Evolutionary conservation across 2,888 invertebrate genomes (phyloP), one percentile per base, ranked within the genome.

Genomic region (Dolomedes plantarius): DNA sequence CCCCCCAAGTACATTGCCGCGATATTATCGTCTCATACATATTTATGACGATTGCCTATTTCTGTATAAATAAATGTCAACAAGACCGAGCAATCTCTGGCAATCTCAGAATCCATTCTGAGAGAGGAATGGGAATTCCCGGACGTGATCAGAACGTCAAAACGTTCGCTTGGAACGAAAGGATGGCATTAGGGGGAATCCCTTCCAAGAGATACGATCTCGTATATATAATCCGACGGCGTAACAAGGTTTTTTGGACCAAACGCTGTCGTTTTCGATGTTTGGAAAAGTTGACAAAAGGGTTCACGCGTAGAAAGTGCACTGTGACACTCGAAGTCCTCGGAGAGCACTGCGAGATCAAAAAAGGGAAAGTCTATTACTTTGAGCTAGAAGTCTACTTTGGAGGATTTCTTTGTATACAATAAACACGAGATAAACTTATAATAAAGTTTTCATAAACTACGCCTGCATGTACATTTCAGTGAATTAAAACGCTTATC

Each of bases 111-210:
- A 36, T 36, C 16, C 46, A 46, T 5, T 36, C 36, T 7, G 36
- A 36, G 36, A 16, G 56, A 56, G 5, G 56, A 56, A 56, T 23
- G 56, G 56, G 23, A 56, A 56, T 56, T 56, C 56, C 56, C 56
- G 5, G 9, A 56, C 56, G 56, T 56, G 56, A 56, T n/a, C 11
- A 23, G 56, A 56, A 56, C 16, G 7, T 11, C 11, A 5, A 56
- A n/a, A 5, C 1, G 16, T n/a, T 56, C 56, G 19, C 23, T 56
- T 23, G 11, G 56, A 23, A 23, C 11, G 11, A 5, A 11, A 46
- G 6, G 46, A 13, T 5, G 9, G 16, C 16, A n/a, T 46, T 56
- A 23, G 6, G 56, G 56, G 56, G 23, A 56, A 23, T 56, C 56
- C 56, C 56, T 56, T 56, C 23, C 46, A 23, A 56, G 23, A 56